These are phyloP conservation scores for Actinemys pallida DNA, from an alignment of 2,113 vertebrate species.

Conservation along the genomic window DNA sequence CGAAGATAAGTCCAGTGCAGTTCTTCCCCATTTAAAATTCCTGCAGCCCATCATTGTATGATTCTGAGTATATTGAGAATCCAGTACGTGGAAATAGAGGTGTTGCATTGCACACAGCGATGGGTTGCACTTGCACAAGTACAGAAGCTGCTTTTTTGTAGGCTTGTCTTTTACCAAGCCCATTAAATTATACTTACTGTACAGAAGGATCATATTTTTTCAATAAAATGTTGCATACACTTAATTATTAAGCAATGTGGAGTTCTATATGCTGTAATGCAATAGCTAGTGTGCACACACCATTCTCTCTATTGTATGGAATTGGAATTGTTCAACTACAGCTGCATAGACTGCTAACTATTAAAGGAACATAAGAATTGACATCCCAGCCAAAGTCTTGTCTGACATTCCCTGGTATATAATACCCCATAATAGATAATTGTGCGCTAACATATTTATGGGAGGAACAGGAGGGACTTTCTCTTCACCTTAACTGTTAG, in stretches of 20 bases:
- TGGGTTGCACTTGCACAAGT: slow-evolving; percentile 51
- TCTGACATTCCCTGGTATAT: neutral
- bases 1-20: slow-evolving; percentile 45
- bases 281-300: neutral
- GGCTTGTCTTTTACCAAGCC: slow-evolving; percentile 49
- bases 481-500: neutral
- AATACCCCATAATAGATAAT: rapidly evolving
- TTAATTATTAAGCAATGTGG: slow-evolving; percentile 24
- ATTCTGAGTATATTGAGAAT: slow-evolving; percentile 49
- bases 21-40: slow-evolving; percentile 62
- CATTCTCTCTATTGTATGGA: rapidly evolving
- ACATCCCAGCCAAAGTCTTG: rapidly evolving
- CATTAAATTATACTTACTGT: slow-evolving; percentile 67
- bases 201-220: slow-evolving; percentile 73
- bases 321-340: neutral
- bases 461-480: rapidly evolving
- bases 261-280: neutral
- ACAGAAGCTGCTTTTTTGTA: slow-evolving; percentile 48
- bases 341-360: rapidly evolving
- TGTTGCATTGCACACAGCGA: neutral
- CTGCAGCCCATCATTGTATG: slow-evolving; percentile 26
- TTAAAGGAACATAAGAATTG: rapidly evolving
- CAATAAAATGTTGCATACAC: slow-evolving; percentile 76
- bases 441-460: rapidly evolving
- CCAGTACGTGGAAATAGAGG: slow-evolving; percentile 33